These are phyloP conservation scores for Enteromius treurensis DNA, from an alignment of 2,797 vertebrate genomes.

Conservation along the genomic window DNA sequence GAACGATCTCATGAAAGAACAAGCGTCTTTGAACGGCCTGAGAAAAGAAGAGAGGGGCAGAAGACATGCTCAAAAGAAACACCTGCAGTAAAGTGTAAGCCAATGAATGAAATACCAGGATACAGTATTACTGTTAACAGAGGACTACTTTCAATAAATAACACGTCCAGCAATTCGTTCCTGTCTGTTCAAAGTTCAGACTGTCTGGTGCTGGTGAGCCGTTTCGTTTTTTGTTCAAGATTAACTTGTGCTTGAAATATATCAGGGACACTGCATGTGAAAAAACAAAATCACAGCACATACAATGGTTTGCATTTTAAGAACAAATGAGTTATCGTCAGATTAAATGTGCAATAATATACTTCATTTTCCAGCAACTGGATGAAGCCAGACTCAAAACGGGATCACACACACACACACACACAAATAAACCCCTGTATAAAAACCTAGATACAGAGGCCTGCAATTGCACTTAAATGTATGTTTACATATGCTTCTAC, in stretches of 20 bases:
- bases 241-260: not conserved
- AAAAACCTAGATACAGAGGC: no score
- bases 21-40: conserved; percentile 46
- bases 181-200: not conserved
- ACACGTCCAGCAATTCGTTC: not conserved
- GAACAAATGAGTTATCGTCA: not conserved
- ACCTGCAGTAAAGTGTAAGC: conserved; percentile 57
- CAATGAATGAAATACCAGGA: conserved; percentile 12
- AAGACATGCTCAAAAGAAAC: conserved; percentile 69
- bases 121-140: not conserved
- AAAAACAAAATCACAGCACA: no score
- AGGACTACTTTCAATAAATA: not conserved
- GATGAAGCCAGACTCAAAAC: not conserved
- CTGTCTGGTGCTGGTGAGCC: not conserved
- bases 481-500: not conserved
- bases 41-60: conserved; percentile 63
- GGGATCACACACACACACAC: no score
- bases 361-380: not conserved
- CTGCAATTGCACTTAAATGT: not conserved
- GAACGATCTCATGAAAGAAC: conserved; percentile 66
- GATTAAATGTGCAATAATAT: not conserved
- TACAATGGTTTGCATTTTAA: not conserved
- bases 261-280: not conserved
- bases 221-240: not conserved
- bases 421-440: no score